These are phyloP conservation scores for Henricia sp. DNA, from an alignment of 53 echinoderm and acorn worm species.

Conservation along the genomic window DNA sequence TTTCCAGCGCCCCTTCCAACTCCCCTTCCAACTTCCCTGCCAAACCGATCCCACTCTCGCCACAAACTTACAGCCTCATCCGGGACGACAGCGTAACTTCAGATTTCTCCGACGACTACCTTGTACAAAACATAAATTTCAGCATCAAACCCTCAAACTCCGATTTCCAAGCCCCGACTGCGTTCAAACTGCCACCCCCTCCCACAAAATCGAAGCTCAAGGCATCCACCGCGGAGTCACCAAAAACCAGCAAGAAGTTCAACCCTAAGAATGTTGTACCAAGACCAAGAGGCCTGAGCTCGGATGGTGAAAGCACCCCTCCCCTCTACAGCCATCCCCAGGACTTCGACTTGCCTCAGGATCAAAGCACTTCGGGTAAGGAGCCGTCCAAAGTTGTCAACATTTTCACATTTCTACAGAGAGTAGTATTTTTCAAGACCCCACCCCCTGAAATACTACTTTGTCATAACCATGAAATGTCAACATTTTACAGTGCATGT, in stretches of 20 bases:
- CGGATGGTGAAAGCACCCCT: conserved; percentile 7
- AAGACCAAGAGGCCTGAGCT: conserved; percentile 72
- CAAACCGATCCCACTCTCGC: no score
- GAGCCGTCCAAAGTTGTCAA: no score
- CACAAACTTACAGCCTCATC: conserved; percentile 37
- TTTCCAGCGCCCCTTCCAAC: conserved; percentile 1
- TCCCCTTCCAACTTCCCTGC: no score
- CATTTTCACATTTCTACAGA: no score
- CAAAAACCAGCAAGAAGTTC: conserved; percentile 71
- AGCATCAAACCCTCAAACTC: conserved; percentile 79
- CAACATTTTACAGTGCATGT: no score
- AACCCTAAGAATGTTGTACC: conserved; percentile 83
- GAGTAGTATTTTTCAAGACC: no score
- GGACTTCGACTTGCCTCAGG: conserved; percentile 38
- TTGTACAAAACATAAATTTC: conserved; percentile 84
- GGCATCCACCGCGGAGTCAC: conserved; percentile 58
- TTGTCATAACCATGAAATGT: no score
- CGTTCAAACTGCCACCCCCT: conserved; percentile 94
- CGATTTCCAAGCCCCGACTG: conserved; percentile 66
- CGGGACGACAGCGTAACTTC: conserved; percentile 92
- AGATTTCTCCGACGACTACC: conserved; percentile 90
- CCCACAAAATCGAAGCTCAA: conserved; percentile 72
- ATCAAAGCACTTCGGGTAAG: conserved; percentile 5
- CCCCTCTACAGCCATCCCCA: conserved; percentile 44
- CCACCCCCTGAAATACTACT: no score